A percentile compares a stretch with the other conserved stretches of the same genome.
phyloP scores from a whole-genome alignment of 2,113 vertebrate species.

The Ochotona curzoniae region DNA sequence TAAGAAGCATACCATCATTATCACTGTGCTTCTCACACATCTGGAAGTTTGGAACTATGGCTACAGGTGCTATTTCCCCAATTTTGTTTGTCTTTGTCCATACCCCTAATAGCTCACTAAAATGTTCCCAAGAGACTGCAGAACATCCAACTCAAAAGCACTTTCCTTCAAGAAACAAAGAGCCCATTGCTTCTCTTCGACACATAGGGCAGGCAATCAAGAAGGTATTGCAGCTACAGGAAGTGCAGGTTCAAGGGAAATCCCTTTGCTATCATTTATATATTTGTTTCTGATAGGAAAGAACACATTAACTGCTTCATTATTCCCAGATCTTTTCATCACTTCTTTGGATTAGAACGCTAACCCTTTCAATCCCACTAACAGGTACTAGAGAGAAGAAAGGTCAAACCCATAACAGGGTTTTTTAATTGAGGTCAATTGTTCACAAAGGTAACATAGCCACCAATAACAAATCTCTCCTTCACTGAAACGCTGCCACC shows the following conservation, averaged over 20 bases:
- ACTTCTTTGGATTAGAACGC: constrained; percentile 41
- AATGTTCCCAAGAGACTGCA: neutral
- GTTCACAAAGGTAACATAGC: neutral
- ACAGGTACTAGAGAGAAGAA: neutral
- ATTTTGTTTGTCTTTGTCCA: neutral
- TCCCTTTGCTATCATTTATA: constrained; percentile 47
- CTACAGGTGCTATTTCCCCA: neutral
- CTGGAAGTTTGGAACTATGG: neutral
- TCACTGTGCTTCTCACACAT: neutral
- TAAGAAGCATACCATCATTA: neutral
- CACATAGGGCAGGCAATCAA: neutral
- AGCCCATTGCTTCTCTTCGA: constrained; percentile 30
- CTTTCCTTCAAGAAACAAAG: neutral
- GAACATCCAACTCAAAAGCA: neutral
- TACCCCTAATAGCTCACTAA: neutral
- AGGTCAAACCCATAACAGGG: neutral
- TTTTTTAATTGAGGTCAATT: neutral
- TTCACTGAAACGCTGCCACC: neutral
- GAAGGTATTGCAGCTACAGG: constrained; percentile 4
- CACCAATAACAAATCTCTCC: neutral
- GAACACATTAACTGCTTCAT: constrained; percentile 69
- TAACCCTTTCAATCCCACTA: constrained; percentile 30
- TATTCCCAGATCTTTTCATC: constrained; percentile 64
- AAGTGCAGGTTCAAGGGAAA: constrained; percentile 11
- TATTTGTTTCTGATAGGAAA: constrained; percentile 57